Evolutionary conservation across 2,888 invertebrate genomes (phyloP), one percentile per base, ranked within the genome.

Genomic region (Pyrrhia umbra): DNA sequence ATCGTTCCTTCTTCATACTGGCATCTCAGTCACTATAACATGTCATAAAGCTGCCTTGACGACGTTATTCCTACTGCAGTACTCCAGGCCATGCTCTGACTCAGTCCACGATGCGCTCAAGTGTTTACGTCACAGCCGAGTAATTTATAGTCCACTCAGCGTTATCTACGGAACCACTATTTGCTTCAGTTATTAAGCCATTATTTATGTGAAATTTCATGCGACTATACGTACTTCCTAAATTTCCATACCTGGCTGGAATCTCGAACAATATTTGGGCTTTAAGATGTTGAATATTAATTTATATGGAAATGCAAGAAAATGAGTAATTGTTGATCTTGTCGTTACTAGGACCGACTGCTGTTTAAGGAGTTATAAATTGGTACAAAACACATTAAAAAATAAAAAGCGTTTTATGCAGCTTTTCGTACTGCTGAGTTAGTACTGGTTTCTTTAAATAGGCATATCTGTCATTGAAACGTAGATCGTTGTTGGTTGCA

Each of bases 91-190:
- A 42, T 52, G 61, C 52, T 25, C 25, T 18, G 8, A 37, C 23
- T 23, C 6, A n/a, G 34, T 34, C 34, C 34, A 34, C 4, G 9
- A 43, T 16, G 54, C 52, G 39, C 52, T 43, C 27, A 23, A 68
- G 49, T 40, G 45, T 34, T 62, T 16, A 34, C 54, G 45, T 50
- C 54, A 42, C 21, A 16, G 9, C 34, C 23, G 30, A 40, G 16
- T 45, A 54, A 69, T 69, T 40, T 54, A 68, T 59, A 39, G 25
- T 30, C 45, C 62, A 61, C 63, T 69, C 45, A 21, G 20, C 54
- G 64, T 34, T 68, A 70, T 70, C 63, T 62, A 30, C 42, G 64
- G 52, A 52, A 46, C 25, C 45, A 70, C 45, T 51, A 46, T 50
- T 59, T 60, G 46, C 27, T 55, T 39, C 37, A 50, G 34, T 46